Conservation (phyloP, 2,113 vertebrate genomes). For the Erinaceus europaeus region DNA sequence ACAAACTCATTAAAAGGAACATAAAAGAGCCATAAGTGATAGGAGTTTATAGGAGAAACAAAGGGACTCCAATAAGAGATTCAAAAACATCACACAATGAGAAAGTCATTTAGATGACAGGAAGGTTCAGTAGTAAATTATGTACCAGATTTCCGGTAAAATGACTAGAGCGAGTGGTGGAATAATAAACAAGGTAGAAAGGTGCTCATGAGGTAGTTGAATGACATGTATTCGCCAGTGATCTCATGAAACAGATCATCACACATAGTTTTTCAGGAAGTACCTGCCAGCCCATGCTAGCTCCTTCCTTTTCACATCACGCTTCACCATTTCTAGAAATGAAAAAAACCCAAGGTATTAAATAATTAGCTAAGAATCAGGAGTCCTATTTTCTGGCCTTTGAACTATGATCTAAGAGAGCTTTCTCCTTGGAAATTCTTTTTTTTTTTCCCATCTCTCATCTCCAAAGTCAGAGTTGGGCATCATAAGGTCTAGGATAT, state of each 20-base stretch:
- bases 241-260: neutral
- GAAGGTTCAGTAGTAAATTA: neutral
- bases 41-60: neutral
- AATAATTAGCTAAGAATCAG: neutral
- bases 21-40: neutral
- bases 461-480: neutral
- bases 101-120: neutral
- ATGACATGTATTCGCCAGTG: too few relatives aligned
- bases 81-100: neutral
- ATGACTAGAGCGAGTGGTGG: neutral
- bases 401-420: neutral
- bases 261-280: neutral
- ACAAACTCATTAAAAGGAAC: neutral
- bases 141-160: neutral
- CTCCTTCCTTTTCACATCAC: neutral
- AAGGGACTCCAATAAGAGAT: neutral
- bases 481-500: neutral
- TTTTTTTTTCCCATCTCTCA: neutral
- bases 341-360: neutral
- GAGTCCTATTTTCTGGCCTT: neutral
- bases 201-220: too few relatives aligned
- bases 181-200: neutral
- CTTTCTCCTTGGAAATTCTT: neutral
- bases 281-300: neutral
- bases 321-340: neutral